A percentile compares a stretch with the other conserved stretches of the same genome.
These are phyloP conservation scores for Blera fallax DNA, from an alignment of 2,888 invertebrate species.

Conservation along the genomic window DNA sequence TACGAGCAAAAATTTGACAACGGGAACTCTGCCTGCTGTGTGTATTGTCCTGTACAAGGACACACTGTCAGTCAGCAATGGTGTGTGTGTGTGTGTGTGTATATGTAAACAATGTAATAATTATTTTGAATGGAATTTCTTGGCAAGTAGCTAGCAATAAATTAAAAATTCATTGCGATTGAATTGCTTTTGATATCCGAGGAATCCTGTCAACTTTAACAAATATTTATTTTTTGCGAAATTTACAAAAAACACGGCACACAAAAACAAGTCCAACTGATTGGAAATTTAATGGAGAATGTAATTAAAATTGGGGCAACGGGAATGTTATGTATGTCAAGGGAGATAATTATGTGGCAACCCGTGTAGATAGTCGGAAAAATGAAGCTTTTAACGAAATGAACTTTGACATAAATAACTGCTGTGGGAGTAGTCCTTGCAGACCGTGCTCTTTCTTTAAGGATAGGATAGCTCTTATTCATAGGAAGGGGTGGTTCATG, in stretches of 20 bases:
- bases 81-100: conserved; percentile 23
- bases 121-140: conserved; percentile 46
- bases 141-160: conserved; percentile 21
- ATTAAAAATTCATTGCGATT: conserved; percentile 64
- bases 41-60: neutral
- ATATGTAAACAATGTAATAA: conserved; percentile 60
- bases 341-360: neutral
- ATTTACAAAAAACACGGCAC: neutral
- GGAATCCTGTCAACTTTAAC: conserved; percentile 11
- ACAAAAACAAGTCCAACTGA: conserved; percentile 3
- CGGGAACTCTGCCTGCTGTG: neutral
- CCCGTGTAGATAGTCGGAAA: too few relatives aligned
- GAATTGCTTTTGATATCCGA: conserved; percentile 24
- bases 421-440: neutral
- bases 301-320: conserved; percentile 3
- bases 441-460: neutral
- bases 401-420: neutral
- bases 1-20: conserved; percentile 8
- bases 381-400: neutral
- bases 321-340: neutral
- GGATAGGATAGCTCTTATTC: too few relatives aligned
- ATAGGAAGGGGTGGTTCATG: too few relatives aligned
- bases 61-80: conserved; percentile 25
- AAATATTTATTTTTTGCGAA: conserved; percentile 40
- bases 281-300: conserved; percentile 17